Evolutionary conservation across 1,140 invertebrate genomes (phyloP).

Genomic region (Coptotermes formosanus): DNA sequence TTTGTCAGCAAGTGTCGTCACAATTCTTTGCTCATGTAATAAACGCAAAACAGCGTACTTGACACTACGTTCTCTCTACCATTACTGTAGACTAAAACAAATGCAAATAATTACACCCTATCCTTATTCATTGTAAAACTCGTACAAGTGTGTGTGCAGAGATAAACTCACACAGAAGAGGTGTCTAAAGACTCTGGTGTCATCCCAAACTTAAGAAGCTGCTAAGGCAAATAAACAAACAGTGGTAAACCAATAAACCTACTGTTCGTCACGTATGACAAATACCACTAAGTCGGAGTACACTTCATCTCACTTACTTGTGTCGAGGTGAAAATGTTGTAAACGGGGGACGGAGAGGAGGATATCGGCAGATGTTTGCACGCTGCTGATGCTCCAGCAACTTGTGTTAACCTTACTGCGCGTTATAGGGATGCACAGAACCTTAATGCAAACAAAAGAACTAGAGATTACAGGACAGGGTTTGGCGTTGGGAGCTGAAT

Average conservation of each 20-base stretch:
- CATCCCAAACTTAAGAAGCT: not conserved
- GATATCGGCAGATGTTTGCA: slow-evolving; percentile 17
- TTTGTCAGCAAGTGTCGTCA: too few species aligned
- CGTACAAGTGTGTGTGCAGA: not conserved
- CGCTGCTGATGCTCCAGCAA: not conserved
- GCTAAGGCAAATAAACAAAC: slow-evolving; percentile 16
- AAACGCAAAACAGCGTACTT: too few species aligned
- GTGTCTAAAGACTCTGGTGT: not conserved
- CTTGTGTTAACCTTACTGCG: not conserved
- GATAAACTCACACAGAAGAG: not conserved
- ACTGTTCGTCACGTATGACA: not conserved
- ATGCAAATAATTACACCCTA: not conserved
- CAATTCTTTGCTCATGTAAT: too few species aligned
- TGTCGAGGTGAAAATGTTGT: not conserved
- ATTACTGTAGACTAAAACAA: not conserved
- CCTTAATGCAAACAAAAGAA: too few species aligned
- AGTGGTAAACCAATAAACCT: slow-evolving; percentile 11
- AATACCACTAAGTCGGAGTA: not conserved
- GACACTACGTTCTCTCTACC: too few species aligned
- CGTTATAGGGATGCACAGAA: not conserved
- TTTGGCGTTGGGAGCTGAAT: too few species aligned
- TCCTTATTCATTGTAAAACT: not conserved
- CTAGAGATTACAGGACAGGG: too few species aligned
- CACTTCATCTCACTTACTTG: not conserved
- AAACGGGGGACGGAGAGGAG: not conserved